These are phyloP conservation scores for Heliconius hortense DNA, from an alignment of 2,888 invertebrate genomes.

Conservation along the genomic window DNA sequence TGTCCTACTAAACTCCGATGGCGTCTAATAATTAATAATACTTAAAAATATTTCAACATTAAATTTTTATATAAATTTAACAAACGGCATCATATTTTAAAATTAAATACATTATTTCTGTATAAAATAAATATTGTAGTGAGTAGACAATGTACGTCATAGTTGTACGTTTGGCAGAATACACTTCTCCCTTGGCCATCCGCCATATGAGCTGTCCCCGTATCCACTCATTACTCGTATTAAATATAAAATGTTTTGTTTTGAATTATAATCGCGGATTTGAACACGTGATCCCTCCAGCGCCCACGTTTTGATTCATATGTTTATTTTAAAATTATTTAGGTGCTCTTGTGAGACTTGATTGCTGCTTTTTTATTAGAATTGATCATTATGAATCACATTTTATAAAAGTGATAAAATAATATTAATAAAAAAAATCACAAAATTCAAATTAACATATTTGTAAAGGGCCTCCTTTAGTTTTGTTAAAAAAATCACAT, in stretches of 20 bases:
- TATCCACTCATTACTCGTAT: conserved; percentile 63
- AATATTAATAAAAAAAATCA: neutral
- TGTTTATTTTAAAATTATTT: conserved; percentile 16
- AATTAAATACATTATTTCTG: neutral
- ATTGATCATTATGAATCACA: neutral
- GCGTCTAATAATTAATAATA: neutral
- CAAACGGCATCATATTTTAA: neutral
- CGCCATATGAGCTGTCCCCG: conserved; percentile 75
- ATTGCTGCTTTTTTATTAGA: neutral
- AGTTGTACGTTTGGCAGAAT: conserved; percentile 56
- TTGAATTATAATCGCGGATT: conserved; percentile 63
- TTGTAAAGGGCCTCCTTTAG: too few relatives aligned
- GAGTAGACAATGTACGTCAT: conserved; percentile 49
- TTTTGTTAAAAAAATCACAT: too few relatives aligned
- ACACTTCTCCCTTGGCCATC: conserved; percentile 57
- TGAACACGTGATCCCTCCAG: conserved; percentile 56
- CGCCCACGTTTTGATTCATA: conserved; percentile 29
- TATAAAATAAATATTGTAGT: conserved; percentile 18
- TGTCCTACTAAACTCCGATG: too few relatives aligned
- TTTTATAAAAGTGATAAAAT: neutral
- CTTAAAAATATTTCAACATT: neutral
- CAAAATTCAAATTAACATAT: neutral
- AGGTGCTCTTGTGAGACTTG: neutral
- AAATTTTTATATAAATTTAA: neutral
- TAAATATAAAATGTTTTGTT: conserved; percentile 79